phyloP scores from a whole-genome alignment of 2,888 invertebrate species.

The Tiphia femorata region DNA sequence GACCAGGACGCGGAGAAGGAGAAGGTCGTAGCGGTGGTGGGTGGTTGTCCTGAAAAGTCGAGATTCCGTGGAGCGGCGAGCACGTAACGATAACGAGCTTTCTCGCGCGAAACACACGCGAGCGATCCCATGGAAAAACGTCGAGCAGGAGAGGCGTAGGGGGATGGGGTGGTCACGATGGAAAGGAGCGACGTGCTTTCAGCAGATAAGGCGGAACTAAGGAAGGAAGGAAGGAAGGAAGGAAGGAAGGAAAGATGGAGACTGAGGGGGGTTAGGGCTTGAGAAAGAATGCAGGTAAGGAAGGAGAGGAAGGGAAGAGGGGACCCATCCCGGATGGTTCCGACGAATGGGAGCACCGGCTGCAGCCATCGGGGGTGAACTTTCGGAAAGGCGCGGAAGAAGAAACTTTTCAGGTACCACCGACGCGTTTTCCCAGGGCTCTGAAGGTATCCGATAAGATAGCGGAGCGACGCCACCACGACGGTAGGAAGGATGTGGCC shows the following conservation, averaged over 20 bases:
- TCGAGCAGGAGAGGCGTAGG: neutral
- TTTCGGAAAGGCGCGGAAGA: constrained; percentile 4
- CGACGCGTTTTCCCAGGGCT: constrained; percentile 1
- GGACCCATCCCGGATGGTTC: too few relatives aligned
- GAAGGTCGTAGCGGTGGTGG: too few relatives aligned
- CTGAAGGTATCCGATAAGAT: constrained; percentile 33
- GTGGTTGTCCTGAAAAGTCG: too few relatives aligned
- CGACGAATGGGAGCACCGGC: too few relatives aligned
- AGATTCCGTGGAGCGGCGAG: too few relatives aligned
- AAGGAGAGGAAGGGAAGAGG: constrained; percentile 2
- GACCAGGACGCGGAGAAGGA: too few relatives aligned
- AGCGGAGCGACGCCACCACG: constrained; percentile 1
- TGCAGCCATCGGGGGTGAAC: too few relatives aligned
- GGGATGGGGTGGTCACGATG: neutral
- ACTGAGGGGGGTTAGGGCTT: constrained; percentile 11
- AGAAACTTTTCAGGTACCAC: constrained; percentile 12
- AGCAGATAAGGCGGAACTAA: constrained; percentile 19
- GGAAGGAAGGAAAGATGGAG: neutral
- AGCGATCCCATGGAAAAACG: neutral
- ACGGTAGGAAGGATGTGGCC: neutral
- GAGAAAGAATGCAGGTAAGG: constrained; percentile 14
- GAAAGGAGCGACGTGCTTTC: constrained; percentile 1
- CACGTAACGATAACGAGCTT: too few relatives aligned
- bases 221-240: neutral
- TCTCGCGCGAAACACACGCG: constrained; percentile 1